Base-by-base conservation (phyloP, 2,113 vertebrate genomes). In the Otis tarda region DNA sequence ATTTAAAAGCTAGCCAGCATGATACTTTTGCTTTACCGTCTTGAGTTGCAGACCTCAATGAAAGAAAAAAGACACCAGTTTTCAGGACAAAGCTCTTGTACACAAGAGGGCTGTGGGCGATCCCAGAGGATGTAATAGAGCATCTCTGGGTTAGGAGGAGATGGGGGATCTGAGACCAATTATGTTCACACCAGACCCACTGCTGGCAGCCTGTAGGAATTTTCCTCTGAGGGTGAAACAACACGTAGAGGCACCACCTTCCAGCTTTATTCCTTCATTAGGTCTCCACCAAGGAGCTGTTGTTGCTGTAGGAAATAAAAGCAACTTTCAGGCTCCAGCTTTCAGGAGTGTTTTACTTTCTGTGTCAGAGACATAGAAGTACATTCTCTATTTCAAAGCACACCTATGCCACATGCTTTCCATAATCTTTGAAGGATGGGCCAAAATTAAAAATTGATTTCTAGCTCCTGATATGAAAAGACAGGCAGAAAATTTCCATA, bases 51-150 rank as follows among this genome's bases (percentile, higher is more conserved):
- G 30, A 31, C 2, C 15, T 92, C 8, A 43, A 12, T 21, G 24
- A 33, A 63, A 83, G 71, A 45, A 25, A 67, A 93, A 84, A 59
- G 2, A 41, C 30, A 31, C 0, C 27, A 60, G 20, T 11, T 87
- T 78, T 82, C 77, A 79, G 56, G 18, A 90, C 23, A 90, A 78
- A 91, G 25, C 8, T 75, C 61, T 79, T 60, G 23, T 83, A 87
- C 8, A 4, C 20, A 45, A 49, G 37, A 24, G 8, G 60, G 47
- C 5, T 0, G 2, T 0, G 0, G 24, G 59, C 2, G 2, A 55
- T 89, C 23, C 52, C 21, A 35, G 28, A 56, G 83, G 53, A 57
- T 63, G 17, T 39, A 70, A 67, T 1, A 15, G 35, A 73, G 49
- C 14, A 22, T 28, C 35, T 75, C 39, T 35, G 43, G 20, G 49